Percentiles rank a stretch among this genome's conserved stretches.
Conservation (phyloP, 2,113 vertebrate species). For the Tretioscincus oriximinensis region DNA sequence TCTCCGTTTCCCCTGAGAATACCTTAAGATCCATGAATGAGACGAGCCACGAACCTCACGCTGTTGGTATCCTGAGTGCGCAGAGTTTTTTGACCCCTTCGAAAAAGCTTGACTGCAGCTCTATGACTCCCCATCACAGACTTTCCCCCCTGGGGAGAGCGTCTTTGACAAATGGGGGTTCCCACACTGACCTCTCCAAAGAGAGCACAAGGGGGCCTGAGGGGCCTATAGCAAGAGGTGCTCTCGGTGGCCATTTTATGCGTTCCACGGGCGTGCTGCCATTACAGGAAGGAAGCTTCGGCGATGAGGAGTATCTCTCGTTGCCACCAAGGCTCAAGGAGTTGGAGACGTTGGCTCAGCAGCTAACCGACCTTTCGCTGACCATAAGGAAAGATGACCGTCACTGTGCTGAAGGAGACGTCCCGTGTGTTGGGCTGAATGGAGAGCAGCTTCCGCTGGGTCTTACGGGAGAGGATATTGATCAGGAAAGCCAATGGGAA, state of each 20-base stretch:
- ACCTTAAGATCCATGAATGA: constrained; percentile 51
- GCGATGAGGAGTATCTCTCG: constrained; percentile 84
- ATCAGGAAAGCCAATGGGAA: accelerated
- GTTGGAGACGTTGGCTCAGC: constrained; percentile 77
- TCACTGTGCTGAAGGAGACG: constrained; percentile 6
- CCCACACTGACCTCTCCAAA: constrained; percentile 37
- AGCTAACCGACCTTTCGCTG: constrained; percentile 72
- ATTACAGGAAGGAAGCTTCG: constrained; percentile 57
- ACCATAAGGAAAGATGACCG: constrained; percentile 45
- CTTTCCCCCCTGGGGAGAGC: constrained; percentile 44
- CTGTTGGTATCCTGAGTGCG: accelerated
- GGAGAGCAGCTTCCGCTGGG: not conserved
- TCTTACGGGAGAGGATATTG: not conserved
- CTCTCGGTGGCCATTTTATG: constrained; percentile 46
- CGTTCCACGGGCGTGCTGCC: constrained; percentile 58
- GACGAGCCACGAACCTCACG: not conserved
- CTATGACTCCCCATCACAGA: constrained; percentile 22
- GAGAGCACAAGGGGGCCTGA: constrained; percentile 18
- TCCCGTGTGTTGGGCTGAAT: not conserved
- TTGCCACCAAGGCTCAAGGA: constrained; percentile 82
- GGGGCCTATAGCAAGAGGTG: constrained; percentile 11
- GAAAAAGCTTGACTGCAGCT: constrained; percentile 45
- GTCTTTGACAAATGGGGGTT: constrained; percentile 39
- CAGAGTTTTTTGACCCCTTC: constrained; percentile 39
- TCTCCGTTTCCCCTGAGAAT: constrained; percentile 72